Base-by-base conservation (phyloP, 2,888 invertebrate genomes). In the Tiliacea citrago region DNA sequence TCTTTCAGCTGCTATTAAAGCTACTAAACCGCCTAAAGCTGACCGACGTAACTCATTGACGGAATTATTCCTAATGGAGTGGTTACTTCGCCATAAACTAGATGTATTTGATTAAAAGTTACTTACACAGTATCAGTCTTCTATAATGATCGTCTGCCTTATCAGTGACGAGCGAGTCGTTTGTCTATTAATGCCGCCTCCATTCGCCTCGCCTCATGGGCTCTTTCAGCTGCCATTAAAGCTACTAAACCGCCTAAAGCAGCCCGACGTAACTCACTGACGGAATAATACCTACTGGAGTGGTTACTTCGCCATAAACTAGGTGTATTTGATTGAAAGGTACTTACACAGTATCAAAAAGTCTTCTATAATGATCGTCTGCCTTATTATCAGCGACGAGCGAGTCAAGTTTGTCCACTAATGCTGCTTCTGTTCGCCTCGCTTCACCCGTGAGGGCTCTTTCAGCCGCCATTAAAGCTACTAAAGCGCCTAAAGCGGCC, bases 301-400 rank as follows among this genome's bases (percentile, higher is more conserved):
- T 39, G 39, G 39, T 39, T 39, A 39, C 39, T 39, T 39, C 39
- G 39, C 7, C 18, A 18, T 49, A 21, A 49, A 51, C 8, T 18
- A 21, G 49, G 51, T n/a, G n/a, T 10, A 51, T 51, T 51, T 51
- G 0, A 51, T 51, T 21, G 4, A 51, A 53, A 39, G 7, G 10
- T 68, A 98, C 99, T 98, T 97, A 99, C 99, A 99, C 99, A 71
- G 99, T 98, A 90, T 99, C 98, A 92, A 99, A 99, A n/a, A 99
- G 97, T 81, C 98, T 97, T 78, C 98, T 97, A 91, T 99, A 99
- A 91, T 99, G 98, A 90, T 98, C 98, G 88, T 99, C 99, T 0
- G 99, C 99, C 91, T 99, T 99, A 92, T 99, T 99, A 90, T 99
- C 98, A 76, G 99, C 99, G 63, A 99, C 98, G 45, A 99, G 96